phyloP scores from a whole-genome alignment of 1,140 invertebrate species.

The Cydia fagiglandana region DNA sequence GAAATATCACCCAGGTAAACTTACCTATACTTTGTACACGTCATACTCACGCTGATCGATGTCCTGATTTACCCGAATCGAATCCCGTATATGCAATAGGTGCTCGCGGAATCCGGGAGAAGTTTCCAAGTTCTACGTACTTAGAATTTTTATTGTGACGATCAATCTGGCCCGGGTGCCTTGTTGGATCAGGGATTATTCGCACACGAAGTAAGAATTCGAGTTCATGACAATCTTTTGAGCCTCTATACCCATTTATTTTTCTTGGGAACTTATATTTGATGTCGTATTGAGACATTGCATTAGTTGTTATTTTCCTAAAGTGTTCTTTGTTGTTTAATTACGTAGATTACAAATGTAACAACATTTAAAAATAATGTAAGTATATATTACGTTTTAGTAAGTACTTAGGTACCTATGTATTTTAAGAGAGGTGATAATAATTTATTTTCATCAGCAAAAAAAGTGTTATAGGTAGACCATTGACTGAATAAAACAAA shows the following conservation, averaged over 20 bases:
- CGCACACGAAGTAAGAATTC: not conserved
- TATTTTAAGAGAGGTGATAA: no score
- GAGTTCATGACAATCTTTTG: conserved; percentile 4
- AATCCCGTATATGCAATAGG: conserved; percentile 28
- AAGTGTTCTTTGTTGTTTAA: no score
- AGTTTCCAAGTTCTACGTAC: conserved; percentile 29
- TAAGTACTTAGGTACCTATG: no score
- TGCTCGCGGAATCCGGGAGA: conserved; percentile 16
- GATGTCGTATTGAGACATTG: no score
- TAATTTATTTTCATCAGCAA: no score
- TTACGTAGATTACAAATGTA: no score
- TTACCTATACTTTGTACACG: conserved; percentile 18
- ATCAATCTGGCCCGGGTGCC: conserved; percentile 20
- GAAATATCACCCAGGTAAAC: conserved; percentile 20
- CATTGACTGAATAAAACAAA: no score
- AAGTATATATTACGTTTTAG: no score
- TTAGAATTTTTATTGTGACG: conserved; percentile 31
- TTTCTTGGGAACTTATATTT: not conserved
- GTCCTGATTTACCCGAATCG: conserved; percentile 23
- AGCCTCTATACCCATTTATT: not conserved
- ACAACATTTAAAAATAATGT: no score
- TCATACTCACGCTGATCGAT: conserved; percentile 26
- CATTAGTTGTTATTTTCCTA: no score
- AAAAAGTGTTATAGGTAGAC: no score
- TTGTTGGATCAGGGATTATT: conserved; percentile 18